Evolutionary conservation across 2,797 vertebrate species (phyloP), one percentile per base, ranked within the genome.

Genomic region (Eutrigla gurnardus): DNA sequence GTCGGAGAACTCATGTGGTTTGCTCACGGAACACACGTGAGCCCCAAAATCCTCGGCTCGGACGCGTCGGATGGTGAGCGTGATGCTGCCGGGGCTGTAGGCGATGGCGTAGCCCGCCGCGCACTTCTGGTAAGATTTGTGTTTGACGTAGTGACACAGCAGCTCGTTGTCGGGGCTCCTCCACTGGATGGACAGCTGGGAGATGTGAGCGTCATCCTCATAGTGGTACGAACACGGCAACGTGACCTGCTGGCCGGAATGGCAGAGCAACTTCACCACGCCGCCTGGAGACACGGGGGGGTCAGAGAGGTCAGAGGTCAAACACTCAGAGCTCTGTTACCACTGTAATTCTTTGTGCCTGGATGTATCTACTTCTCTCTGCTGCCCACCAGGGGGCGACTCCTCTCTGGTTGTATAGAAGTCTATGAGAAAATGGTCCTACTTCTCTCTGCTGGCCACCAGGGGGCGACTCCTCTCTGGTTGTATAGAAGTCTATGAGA

Each of bases 101-200:
- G 49, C 60, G 72, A 94, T 81, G 45, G 53, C 1, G 78, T 95
- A 95, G 15, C 95, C 94, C 0, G 18, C 5, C 0, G 80, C 90
- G 87, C 95, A 95, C 92, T 95, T 95, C 82, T 67, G 87, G 86
- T 93, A 95, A 2, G 12, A 39, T 68, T 92, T 94, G 73, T 95
- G 95, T 75, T 95, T 95, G 88, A 95, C 94, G 80, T 90, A 93
- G 83, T 95, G 93, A 72, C 95, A 95, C 59, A 95, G 89, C 68
- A 95, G 87, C 62, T 76, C 43, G 6, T 89, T 88, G 55, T 37
- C 33, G 0, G 95, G 95, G 42, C 90, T 88, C 77, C 82, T 89
- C 95, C 94, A 95, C 84, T 94, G 95, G 1, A 94, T 65, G 0
- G 94, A 95, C 60, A 95, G 89, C 85, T 94, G 89, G 0, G 89